These are phyloP conservation scores for Scomberomorus guttatus DNA, from an alignment of 2,797 vertebrate genomes.

Conservation along the genomic window DNA sequence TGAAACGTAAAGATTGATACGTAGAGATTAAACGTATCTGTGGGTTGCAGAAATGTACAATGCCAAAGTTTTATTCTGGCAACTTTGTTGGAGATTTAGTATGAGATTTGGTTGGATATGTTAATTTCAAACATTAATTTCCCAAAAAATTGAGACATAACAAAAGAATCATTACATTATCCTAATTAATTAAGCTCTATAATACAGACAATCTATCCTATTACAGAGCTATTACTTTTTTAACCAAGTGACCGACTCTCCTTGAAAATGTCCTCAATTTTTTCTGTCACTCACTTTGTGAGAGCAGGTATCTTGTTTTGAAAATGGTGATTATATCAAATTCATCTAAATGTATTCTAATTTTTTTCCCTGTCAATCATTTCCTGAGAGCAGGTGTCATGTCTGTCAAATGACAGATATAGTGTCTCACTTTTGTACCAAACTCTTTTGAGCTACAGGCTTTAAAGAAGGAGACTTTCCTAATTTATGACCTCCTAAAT, in stretches of 20 bases:
- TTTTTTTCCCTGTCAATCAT: constrained; percentile 58
- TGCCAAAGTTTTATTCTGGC: too few relatives aligned
- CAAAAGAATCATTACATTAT: neutral
- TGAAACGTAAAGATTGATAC: too few relatives aligned
- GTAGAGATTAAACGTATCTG: too few relatives aligned
- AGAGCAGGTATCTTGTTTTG: constrained; percentile 40
- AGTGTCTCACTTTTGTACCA: constrained; percentile 20
- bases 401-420: constrained; percentile 31
- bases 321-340: constrained; percentile 35
- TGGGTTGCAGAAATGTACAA: too few relatives aligned
- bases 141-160: neutral
- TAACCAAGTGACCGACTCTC: neutral
- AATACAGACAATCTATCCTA: neutral
- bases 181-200: neutral
- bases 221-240: neutral
- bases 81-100: neutral
- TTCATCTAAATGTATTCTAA: constrained; percentile 40
- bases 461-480: constrained; percentile 30
- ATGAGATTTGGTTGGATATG: neutral
- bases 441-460: constrained; percentile 41
- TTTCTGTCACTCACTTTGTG: constrained; percentile 18
- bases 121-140: neutral
- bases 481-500: constrained; percentile 50
- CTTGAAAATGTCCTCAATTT: constrained; percentile 20
- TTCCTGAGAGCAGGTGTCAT: constrained; percentile 38